Evolutionary conservation across 2,888 invertebrate genomes (phyloP).

Genomic region (Acanthosoma haemorrhoidale): DNA sequence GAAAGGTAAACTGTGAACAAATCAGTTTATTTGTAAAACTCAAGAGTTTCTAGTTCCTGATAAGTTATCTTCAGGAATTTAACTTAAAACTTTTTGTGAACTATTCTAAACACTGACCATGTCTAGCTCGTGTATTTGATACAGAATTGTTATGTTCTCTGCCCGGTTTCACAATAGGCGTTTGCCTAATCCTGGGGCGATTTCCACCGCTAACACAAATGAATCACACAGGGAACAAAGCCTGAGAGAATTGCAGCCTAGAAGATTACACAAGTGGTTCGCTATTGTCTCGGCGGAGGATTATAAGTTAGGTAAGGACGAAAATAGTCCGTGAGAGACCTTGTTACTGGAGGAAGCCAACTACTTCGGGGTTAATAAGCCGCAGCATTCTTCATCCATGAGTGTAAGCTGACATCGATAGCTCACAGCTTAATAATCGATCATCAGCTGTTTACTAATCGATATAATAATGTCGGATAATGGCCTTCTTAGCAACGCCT

Average conservation of each 20-base stretch:
- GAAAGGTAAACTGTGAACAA: no score
- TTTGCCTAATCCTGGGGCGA: neutral
- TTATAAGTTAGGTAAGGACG: neutral
- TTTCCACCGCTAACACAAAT: neutral
- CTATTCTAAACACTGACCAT: no score
- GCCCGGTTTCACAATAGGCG: neutral
- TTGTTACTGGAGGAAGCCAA: neutral
- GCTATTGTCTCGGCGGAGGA: neutral
- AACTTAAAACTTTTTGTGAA: no score
- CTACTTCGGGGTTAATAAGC: neutral
- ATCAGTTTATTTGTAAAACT: no score
- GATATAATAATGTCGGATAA: neutral
- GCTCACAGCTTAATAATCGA: no score
- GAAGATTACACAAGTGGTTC: neutral
- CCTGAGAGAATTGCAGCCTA: neutral
- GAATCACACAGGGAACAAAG: neutral
- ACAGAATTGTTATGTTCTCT: no score
- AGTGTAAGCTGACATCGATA: no score
- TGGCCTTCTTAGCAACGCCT: neutral
- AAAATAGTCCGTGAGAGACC: conserved; percentile 5
- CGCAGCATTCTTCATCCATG: neutral
- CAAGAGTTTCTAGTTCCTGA: no score
- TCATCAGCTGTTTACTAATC: neutral
- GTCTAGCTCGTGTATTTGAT: no score
- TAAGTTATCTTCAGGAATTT: no score